Conservation (phyloP, 2,797 vertebrate genomes). For the Periparus ater region DNA sequence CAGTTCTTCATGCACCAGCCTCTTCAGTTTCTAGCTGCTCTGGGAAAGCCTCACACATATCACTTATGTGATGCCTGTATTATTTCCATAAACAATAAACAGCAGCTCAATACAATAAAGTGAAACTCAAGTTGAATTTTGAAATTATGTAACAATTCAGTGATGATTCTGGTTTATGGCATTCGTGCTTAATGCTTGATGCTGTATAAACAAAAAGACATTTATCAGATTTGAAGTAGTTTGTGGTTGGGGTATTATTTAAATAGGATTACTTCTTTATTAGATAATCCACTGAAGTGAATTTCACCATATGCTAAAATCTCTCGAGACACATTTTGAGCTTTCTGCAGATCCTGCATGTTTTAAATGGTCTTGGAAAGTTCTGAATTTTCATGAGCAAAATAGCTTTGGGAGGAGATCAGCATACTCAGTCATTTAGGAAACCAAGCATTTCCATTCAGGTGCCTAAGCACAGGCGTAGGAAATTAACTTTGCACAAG, state of each 20-base stretch:
- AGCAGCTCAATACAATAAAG: background rate
- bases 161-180: slow-evolving; percentile 6
- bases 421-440: background rate
- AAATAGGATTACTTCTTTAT: slow-evolving; percentile 50
- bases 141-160: background rate
- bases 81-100: background rate
- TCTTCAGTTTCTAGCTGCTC: background rate
- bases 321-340: background rate
- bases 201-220: slow-evolving; percentile 20
- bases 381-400: background rate
- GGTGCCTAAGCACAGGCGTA: background rate
- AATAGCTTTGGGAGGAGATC: slow-evolving; percentile 1
- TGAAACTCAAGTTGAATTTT: background rate
- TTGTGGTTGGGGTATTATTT: slow-evolving; percentile 32
- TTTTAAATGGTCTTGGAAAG: slow-evolving; percentile 1
- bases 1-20: background rate
- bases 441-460: slow-evolving; percentile 1
- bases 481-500: slow-evolving; percentile 12
- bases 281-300: slow-evolving; percentile 48
- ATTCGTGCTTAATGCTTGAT: background rate
- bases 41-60: background rate
- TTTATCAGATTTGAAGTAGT: slow-evolving; percentile 48
- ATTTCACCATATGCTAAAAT: slow-evolving; percentile 23
- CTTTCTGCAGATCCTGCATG: background rate
- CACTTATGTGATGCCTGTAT: background rate